A percentile compares a stretch with the other conserved stretches of the same genome.
Evolutionary conservation across 1,140 invertebrate genomes (phyloP).

Genomic region (Drosophila carrolli): DNA sequence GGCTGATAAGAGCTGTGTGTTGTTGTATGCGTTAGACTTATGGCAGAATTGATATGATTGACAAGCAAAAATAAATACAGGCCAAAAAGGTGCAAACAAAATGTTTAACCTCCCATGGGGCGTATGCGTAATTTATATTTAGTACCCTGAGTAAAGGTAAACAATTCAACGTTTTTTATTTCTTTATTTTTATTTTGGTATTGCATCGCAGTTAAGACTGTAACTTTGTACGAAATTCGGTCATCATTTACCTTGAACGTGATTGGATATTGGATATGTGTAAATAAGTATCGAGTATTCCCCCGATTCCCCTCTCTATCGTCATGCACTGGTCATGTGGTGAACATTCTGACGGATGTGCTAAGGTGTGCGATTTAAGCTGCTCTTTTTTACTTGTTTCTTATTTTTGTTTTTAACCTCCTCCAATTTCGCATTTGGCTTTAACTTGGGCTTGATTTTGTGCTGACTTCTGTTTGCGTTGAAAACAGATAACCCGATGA

Average conservation of each 20-base stretch:
- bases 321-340: conserved; percentile 55
- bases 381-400: conserved; percentile 4
- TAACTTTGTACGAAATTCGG: conserved; percentile 24
- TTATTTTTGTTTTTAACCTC: conserved; percentile 7
- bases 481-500: conserved; percentile 45
- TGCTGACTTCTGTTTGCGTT: conserved; percentile 57
- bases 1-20: conserved; percentile 25
- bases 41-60: conserved; percentile 30
- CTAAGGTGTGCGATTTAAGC: conserved; percentile 46
- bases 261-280: conserved; percentile 65
- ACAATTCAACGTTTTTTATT: not conserved
- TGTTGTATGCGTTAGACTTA: conserved; percentile 23
- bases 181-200: not conserved
- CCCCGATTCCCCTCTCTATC: not conserved
- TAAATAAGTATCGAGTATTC: conserved; percentile 18
- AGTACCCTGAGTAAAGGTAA: conserved; percentile 11
- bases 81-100: conserved; percentile 20
- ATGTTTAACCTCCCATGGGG: conserved; percentile 10
- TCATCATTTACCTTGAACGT: conserved; percentile 79
- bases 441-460: conserved; percentile 22
- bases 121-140: conserved; percentile 25
- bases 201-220: conserved; percentile 4
- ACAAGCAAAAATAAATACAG: conserved; percentile 18
- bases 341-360: conserved; percentile 47
- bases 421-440: conserved; percentile 53